Base-by-base conservation (phyloP, 2,888 invertebrate genomes). In the Acronicta psi region DNA sequence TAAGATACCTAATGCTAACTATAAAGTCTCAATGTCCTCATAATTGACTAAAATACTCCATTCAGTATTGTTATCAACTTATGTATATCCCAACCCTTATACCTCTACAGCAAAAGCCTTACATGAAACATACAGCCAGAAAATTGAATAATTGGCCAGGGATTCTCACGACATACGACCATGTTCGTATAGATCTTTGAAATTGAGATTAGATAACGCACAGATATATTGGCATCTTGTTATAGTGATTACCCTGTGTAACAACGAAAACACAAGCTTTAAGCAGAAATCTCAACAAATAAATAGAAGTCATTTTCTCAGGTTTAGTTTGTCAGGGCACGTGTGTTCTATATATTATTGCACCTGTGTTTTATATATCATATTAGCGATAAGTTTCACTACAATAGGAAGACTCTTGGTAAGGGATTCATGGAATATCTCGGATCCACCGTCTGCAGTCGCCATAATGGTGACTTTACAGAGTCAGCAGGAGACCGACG, bases 131-230 rank as follows among this genome's bases (percentile, higher is more conserved):
- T 77, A 77, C 77, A 73, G 75, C 75, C 82, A 83, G 82, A 82
- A 89, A 91, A 89, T 87, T 88, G 87, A 87, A 90, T 90, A 91
- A 91, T 88, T 84, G 85, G 70, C 74, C 54, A 62, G 69, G 77
- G 65, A 69, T 85, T 87, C 88, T 83, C 85, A 86, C 86, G 85
- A 79, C 64, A 65, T 60, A 68, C 61, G 68, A 53, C 57, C 63
- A 43, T 65, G 55, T 71, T 45, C 55, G 44, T 50, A 62, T 68
- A 60, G 40, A 77, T 64, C 61, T 75, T 46, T 59, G 59, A 61
- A 63, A 63, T 58, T 56, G 52, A 67, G 74, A 77, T 73, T 54
- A 73, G 77, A 77, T 73, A 73, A 58, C 51, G 43, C 45, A 56
- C 42, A 53, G 59, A 63, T 53, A 42, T 74, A 70, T 71, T 57